A percentile compares a stretch with the other conserved stretches of the same genome.
phyloP scores from a whole-genome alignment of 2,113 vertebrate genomes.

The Phaetusa simplex region DNA sequence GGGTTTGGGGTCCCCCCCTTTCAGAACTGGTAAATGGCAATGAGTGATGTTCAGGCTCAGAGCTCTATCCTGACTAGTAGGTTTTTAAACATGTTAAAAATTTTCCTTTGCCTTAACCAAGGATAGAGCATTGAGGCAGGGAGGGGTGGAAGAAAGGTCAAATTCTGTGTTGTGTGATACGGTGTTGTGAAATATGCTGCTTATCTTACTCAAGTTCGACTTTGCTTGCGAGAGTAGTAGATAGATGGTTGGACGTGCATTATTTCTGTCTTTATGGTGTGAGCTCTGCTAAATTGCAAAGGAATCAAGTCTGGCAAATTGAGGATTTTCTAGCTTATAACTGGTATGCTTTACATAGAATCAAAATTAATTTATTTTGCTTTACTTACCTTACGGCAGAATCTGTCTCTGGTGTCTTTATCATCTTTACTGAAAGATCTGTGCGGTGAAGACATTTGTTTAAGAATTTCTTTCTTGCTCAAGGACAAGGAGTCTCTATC shows the following conservation, averaged over 20 bases:
- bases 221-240: not conserved
- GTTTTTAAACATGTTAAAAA: not conserved
- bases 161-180: not conserved
- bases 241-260: not conserved
- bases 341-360: not conserved
- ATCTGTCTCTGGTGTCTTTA: slow-evolving; percentile 73
- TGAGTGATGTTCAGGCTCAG: not conserved
- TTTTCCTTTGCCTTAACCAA: not conserved
- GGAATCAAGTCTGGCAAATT: not conserved
- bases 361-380: not conserved
- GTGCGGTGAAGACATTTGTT: slow-evolving; percentile 91
- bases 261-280: not conserved
- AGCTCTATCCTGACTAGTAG: not conserved
- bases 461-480: slow-evolving; percentile 89
- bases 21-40: not conserved
- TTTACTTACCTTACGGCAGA: slow-evolving; percentile 87
- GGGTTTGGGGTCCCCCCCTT: not conserved
- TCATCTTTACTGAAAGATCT: slow-evolving; percentile 76
- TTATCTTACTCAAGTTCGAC: not conserved
- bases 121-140: not conserved
- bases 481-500: slow-evolving; percentile 81
- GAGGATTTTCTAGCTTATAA: not conserved
- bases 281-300: not conserved
- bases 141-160: not conserved
- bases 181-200: not conserved